A percentile compares a stretch with the other conserved stretches of the same genome.
phyloP scores from a whole-genome alignment of 2,797 vertebrate genomes.

The Notoglanidium macrostoma region DNA sequence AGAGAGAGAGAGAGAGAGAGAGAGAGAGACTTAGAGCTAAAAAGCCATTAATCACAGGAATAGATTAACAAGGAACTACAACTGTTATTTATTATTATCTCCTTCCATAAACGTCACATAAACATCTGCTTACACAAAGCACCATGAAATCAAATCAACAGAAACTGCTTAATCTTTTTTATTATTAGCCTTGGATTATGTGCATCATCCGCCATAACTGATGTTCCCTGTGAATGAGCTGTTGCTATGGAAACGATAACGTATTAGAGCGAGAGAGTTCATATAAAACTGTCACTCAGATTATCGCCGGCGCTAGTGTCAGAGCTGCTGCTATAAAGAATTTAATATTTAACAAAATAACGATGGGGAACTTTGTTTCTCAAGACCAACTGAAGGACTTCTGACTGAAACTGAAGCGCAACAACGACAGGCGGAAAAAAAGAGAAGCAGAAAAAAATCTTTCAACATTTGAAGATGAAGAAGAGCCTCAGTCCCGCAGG shows the following conservation, averaged over 20 bases:
- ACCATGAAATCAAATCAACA: too few relatives aligned
- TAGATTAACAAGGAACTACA: background rate
- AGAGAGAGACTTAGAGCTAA: background rate
- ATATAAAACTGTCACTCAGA: too few relatives aligned
- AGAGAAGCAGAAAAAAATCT: background rate
- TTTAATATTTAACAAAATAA: background rate
- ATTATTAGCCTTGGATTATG: too few relatives aligned
- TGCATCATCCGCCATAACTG: too few relatives aligned
- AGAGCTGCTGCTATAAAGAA: background rate
- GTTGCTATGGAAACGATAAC: too few relatives aligned
- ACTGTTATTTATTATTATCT: background rate
- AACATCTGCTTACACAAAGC: background rate
- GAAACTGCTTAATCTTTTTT: too few relatives aligned
- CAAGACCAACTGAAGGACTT: background rate
- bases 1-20: background rate
- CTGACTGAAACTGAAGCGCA: background rate
- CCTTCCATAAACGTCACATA: background rate
- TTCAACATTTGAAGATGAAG: background rate
- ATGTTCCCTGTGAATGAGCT: too few relatives aligned
- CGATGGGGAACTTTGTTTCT: background rate
- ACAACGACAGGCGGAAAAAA: background rate
- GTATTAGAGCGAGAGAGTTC: too few relatives aligned
- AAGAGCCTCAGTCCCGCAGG: background rate
- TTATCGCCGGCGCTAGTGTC: background rate
- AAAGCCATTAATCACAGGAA: background rate